Base-by-base conservation (phyloP, 2,797 vertebrate species). In the Centroberyx gerrardi region DNA sequence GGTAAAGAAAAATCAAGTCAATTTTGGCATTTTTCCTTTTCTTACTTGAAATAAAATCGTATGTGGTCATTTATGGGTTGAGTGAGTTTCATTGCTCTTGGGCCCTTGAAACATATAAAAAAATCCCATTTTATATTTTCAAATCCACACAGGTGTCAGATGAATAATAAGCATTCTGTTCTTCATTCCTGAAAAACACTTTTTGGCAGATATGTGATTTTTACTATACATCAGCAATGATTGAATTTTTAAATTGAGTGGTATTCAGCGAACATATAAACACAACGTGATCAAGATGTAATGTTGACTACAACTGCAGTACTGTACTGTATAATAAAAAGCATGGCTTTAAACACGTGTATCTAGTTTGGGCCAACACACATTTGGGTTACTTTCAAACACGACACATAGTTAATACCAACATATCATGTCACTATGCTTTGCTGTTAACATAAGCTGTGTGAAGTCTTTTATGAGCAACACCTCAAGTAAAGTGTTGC, bases 211-310 rank as follows among this genome's bases (percentile, higher is more conserved):
- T 29, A 0, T 0, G 51, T 22, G 15, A 15, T 59, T 59, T 65
- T 76, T 40, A 53, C 2, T 0, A 28, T 6, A 40, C 1, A 15
- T 13, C 12, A 5, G 14, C 3, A 46, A 46, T 27, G 4, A 10
- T 22, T 68, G 64, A 78, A 79, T 80, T 76, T 54, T 68, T 17
- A 81, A 87, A 85, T 12, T 82, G 80, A 86, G 68, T n/a, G 1
- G 65, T n/a, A 72, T 68, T 52, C 2, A 3, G 58, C 58, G 73
- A 18, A 79, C 42, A 22, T 22, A 22, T 17, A 14, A 5, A 42
- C 40, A 3, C 40, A 42, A 13, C 12, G 10, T 42, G 40, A 42
- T 42, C 40, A 42, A 42, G 3, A 42, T 13, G 12, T 42, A 42
- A 42, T 14, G 40, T 13, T 13, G 12, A 42, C 12, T 42, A 42